Conservation (phyloP, 23 tunicate species). For the Clavelina lepadiformis region DNA sequence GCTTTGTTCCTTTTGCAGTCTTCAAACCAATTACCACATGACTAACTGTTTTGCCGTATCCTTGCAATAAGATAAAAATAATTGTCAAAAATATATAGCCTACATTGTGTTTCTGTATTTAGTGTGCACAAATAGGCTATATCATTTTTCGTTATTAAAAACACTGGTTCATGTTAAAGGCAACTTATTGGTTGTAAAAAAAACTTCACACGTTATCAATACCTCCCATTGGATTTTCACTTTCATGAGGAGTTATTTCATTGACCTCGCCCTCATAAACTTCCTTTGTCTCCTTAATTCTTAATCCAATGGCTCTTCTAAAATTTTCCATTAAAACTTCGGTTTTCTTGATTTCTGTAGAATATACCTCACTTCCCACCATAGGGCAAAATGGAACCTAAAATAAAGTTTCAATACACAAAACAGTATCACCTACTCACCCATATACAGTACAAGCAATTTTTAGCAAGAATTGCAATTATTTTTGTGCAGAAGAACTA, state of each 20-base stretch:
- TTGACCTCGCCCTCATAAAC: conserved; percentile 99
- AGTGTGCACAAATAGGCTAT: too few relatives aligned
- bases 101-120: too few relatives aligned
- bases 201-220: not conserved
- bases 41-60: conserved; percentile 96
- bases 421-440: too few relatives aligned
- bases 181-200: not conserved
- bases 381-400: conserved; percentile 99
- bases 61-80: conserved; percentile 19
- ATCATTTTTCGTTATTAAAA: too few relatives aligned
- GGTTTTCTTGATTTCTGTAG: conserved; percentile 96
- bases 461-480: too few relatives aligned
- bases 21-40: conserved; percentile 89
- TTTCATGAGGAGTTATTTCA: conserved; percentile 98
- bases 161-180: too few relatives aligned
- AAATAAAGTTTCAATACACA: too few relatives aligned
- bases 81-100: too few relatives aligned
- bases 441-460: too few relatives aligned
- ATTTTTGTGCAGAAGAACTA: too few relatives aligned
- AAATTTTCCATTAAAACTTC: conserved; percentile 99
- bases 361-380: conserved; percentile 99
- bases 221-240: conserved; percentile 99
- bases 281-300: conserved; percentile 99
- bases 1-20: conserved; percentile 97
- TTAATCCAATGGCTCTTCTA: conserved; percentile 92